Conservation (phyloP, 2,888 invertebrate species). For the Coenonympha arcania region DNA sequence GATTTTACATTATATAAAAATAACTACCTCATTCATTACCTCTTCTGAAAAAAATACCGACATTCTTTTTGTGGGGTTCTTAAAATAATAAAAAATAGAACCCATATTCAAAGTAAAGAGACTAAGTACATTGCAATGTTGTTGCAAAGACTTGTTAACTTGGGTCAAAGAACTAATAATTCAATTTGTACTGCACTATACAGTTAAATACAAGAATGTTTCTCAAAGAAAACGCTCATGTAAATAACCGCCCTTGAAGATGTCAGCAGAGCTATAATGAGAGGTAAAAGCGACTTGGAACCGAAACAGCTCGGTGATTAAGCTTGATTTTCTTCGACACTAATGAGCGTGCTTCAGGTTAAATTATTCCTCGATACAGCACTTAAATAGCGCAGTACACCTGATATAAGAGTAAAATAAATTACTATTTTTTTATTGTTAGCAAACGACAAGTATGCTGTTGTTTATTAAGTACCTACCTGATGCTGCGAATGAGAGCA, state of each 20-base stretch:
- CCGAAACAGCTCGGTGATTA: conserved; percentile 46
- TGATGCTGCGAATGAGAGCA: no score
- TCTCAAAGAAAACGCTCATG: conserved; percentile 27
- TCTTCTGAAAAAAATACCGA: no score
- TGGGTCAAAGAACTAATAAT: conserved; percentile 8
- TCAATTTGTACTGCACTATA: conserved; percentile 3
- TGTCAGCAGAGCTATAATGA: conserved; percentile 34
- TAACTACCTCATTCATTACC: no score
- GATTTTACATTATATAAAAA: no score
- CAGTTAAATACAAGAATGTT: conserved; percentile 11
- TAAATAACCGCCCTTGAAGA: conserved; percentile 48
- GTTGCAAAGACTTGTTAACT: background rate
- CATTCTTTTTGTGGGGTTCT: no score
- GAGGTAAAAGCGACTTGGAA: conserved; percentile 37
- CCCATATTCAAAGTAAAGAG: background rate
- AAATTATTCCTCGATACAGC: conserved; percentile 53
- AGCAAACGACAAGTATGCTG: no score
- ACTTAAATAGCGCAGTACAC: background rate
- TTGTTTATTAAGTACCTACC: no score
- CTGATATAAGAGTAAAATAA: background rate
- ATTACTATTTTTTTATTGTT: background rate
- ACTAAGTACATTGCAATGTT: background rate
- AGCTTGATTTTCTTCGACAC: conserved; percentile 50
- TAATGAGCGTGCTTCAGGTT: conserved; percentile 48
- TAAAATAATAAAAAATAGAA: no score